Conservation (phyloP, 2,113 vertebrate species). For the Platichthys stellatus region DNA sequence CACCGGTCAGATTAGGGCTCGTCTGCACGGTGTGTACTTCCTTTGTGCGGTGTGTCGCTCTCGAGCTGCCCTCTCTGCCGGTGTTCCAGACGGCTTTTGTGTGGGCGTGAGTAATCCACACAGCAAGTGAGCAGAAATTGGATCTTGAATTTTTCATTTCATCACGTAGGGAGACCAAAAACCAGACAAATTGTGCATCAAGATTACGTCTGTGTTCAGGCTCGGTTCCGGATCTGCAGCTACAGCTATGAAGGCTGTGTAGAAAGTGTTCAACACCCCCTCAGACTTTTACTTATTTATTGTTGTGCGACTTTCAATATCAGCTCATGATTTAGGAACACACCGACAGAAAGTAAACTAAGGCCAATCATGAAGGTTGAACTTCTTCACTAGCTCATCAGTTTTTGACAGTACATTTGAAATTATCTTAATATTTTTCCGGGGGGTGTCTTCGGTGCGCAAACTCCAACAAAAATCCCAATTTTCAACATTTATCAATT, state of each 20-base stretch:
- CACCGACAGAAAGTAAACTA: neutral
- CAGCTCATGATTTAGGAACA: neutral
- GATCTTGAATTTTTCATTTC: slow-evolving; percentile 50
- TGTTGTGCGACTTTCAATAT: neutral
- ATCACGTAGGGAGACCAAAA: slow-evolving; percentile 19
- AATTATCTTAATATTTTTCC: no score
- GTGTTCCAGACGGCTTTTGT: slow-evolving; percentile 37
- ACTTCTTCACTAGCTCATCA: neutral
- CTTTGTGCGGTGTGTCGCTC: slow-evolving; percentile 24
- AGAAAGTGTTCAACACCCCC: neutral
- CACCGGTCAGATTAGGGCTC: slow-evolving; percentile 18
- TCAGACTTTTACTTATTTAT: neutral
- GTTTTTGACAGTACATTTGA: no score
- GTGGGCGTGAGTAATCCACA: slow-evolving; percentile 47
- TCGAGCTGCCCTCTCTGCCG: slow-evolving; percentile 33
- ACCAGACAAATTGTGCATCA: slow-evolving; percentile 26
- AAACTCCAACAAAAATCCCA: no score
- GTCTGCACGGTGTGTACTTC: slow-evolving; percentile 45
- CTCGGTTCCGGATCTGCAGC: neutral
- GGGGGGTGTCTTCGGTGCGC: no score
- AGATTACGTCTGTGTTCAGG: neutral
- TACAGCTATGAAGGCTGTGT: neutral
- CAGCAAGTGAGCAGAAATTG: slow-evolving; percentile 38
- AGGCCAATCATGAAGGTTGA: neutral
- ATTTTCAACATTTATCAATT: no score